These are phyloP conservation scores for Plutella xylostella DNA, from an alignment of 2,888 invertebrate genomes.

Conservation along the genomic window DNA sequence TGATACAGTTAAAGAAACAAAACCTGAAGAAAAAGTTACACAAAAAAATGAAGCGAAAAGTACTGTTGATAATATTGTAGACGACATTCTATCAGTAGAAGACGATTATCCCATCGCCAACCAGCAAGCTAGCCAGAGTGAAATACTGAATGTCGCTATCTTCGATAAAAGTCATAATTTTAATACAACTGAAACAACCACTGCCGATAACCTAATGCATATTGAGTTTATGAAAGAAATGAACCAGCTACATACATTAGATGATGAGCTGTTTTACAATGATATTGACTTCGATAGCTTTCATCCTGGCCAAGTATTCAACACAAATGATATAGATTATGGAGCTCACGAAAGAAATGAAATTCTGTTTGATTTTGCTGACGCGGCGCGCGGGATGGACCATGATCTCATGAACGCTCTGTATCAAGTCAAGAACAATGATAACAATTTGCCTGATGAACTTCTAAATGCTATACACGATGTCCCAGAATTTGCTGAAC, in stretches of 20 bases:
- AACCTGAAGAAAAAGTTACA: conserved; percentile 24
- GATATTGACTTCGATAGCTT: conserved; percentile 57
- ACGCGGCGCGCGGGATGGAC: conserved; percentile 38
- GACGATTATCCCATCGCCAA: conserved; percentile 40
- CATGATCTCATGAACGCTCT: conserved; percentile 52
- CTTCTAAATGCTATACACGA: conserved; percentile 33
- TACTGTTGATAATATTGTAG: conserved; percentile 59
- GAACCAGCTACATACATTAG: conserved; percentile 50
- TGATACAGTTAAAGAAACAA: no score
- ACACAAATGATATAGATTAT: conserved; percentile 36
- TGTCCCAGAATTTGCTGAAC: no score
- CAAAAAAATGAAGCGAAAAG: conserved; percentile 26
- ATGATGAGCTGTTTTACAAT: conserved; percentile 53
- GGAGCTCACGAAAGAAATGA: conserved; percentile 33
- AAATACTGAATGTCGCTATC: conserved; percentile 22
- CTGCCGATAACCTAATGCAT: conserved; percentile 43
- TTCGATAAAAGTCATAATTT: conserved; percentile 23
- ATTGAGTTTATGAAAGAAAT: conserved; percentile 57
- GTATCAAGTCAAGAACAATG: conserved; percentile 37
- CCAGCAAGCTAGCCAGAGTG: conserved; percentile 24
- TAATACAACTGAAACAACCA: conserved; percentile 24
- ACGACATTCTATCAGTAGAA: conserved; percentile 56
- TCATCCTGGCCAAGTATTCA: conserved; percentile 41
- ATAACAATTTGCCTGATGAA: conserved; percentile 44
- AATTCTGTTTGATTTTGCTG: conserved; percentile 43